These are phyloP conservation scores for Diorhabda carinulata DNA, from an alignment of 1,140 invertebrate genomes.

Conservation along the genomic window DNA sequence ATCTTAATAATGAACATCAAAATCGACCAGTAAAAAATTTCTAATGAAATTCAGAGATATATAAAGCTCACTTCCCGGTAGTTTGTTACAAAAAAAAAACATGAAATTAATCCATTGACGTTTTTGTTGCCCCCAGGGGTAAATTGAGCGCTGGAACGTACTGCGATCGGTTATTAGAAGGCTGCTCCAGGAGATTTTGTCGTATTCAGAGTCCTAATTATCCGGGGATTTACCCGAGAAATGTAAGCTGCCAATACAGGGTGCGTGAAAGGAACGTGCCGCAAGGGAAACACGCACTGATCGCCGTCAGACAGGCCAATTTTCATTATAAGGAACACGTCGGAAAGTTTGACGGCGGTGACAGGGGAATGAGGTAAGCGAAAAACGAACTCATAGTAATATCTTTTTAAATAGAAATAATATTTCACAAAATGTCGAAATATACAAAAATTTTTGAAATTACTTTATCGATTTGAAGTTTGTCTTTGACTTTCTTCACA, in stretches of 20 bases:
- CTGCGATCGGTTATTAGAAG: conserved; percentile 64
- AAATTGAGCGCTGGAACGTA: conserved; percentile 73
- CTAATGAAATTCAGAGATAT: too few relatives aligned
- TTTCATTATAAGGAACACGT: conserved; percentile 74
- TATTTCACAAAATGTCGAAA: too few relatives aligned
- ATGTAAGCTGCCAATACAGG: conserved; percentile 75
- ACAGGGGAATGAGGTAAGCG: conserved; percentile 67
- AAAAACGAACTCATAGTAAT: neutral
- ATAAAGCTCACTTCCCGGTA: too few relatives aligned
- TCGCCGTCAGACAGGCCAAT: conserved; percentile 65
- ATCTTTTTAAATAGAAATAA: too few relatives aligned
- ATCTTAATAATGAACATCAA: too few relatives aligned
- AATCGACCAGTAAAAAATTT: too few relatives aligned
- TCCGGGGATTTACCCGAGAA: conserved; percentile 79
- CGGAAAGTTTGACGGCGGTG: conserved; percentile 70
- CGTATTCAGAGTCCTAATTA: conserved; percentile 78
- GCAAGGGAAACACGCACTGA: conserved; percentile 65
- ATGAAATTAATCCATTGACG: neutral
- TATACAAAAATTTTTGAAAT: too few relatives aligned
- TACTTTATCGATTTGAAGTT: too few relatives aligned
- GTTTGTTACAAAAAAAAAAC: neutral
- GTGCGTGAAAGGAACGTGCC: conserved; percentile 53
- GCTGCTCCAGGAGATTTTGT: conserved; percentile 57
- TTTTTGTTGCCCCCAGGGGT: conserved; percentile 43
- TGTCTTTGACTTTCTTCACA: too few relatives aligned